Evolutionary conservation across 2,113 vertebrate genomes (phyloP), one percentile per base, ranked within the genome.

Genomic region (Anhinga rufa): DNA sequence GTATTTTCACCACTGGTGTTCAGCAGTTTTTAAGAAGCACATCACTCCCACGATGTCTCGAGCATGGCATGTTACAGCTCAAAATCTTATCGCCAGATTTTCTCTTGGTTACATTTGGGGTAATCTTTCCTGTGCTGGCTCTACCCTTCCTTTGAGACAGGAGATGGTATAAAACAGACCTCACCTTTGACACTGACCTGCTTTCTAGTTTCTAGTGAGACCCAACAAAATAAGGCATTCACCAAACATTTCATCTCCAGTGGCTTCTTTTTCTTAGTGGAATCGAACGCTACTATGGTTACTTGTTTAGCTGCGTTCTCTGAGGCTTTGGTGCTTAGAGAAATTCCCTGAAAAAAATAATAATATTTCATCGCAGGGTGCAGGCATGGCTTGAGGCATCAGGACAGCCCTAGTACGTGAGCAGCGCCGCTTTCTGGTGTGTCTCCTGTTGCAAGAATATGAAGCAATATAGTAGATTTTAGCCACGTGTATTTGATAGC

Each of bases 351-450:
- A 4, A 26, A 34, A 62, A 11, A 17, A 17, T 13, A 5, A 8
- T 19, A 4, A 4, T 26, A 15, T 15, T 81, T 70, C 6, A 24
- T 58, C 1, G 0, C 29, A 36, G 20, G 38, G 14, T 0, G 0
- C 25, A 52, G 57, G 25, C 6, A 2, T 25, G 24, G 14, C 20
- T 40, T 24, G 76, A 81, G 44, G 25, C 17, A 4, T 64, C 14
- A 10, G 17, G 34, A 31, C 38, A 72, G 62, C 49, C 12, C 28
- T n/a, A 1, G 8, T 15, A 29, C 0, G 1, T 25, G 55, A 75
- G 80, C 54, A 17, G 17, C 32, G 40, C 65, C 42, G 34, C 26
- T 54, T 32, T 60, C 18, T 46, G 46, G 17, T 32, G 14, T n/a
- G 52, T 38, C 38, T 11, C 32, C 4, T 49, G 34, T 38, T 38